phyloP scores from a whole-genome alignment of 2,797 vertebrate genomes.

The Chaunax sp. region DNA sequence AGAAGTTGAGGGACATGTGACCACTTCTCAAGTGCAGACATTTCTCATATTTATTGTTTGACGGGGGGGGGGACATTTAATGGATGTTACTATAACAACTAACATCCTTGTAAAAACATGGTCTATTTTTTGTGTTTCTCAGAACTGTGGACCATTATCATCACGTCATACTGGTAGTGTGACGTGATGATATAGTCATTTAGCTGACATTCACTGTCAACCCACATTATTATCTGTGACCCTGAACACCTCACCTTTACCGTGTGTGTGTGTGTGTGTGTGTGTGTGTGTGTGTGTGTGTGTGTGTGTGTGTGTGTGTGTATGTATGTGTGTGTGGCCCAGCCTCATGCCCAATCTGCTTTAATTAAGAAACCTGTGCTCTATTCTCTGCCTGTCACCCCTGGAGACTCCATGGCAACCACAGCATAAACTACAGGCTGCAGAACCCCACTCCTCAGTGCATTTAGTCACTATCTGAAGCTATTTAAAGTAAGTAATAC shows the following conservation, averaged over 20 bases:
- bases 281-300: constrained; percentile 22
- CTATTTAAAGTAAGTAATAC: constrained; percentile 12
- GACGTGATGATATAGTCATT: too few relatives aligned
- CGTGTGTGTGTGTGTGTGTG: constrained; percentile 1
- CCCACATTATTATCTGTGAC: constrained; percentile 26
- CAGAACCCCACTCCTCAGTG: not conserved
- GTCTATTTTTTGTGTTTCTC: too few relatives aligned
- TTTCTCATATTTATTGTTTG: too few relatives aligned
- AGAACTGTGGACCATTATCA: too few relatives aligned
- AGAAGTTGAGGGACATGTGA: too few relatives aligned
- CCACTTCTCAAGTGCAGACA: too few relatives aligned
- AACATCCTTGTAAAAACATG: too few relatives aligned
- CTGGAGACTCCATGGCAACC: constrained; percentile 95
- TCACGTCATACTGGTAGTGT: too few relatives aligned
- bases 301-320: not conserved
- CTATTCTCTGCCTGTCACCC: constrained; percentile 83
- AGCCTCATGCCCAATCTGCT: constrained; percentile 71
- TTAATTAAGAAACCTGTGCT: constrained; percentile 87
- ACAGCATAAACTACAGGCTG: constrained; percentile 78
- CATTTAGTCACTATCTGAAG: constrained; percentile 33
- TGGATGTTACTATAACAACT: too few relatives aligned
- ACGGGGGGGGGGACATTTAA: too few relatives aligned
- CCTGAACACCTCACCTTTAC: not conserved
- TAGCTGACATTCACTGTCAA: constrained; percentile 6
- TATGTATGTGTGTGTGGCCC: not conserved